Conservation (phyloP, 2,797 vertebrate genomes). For the Morus bassanus region DNA sequence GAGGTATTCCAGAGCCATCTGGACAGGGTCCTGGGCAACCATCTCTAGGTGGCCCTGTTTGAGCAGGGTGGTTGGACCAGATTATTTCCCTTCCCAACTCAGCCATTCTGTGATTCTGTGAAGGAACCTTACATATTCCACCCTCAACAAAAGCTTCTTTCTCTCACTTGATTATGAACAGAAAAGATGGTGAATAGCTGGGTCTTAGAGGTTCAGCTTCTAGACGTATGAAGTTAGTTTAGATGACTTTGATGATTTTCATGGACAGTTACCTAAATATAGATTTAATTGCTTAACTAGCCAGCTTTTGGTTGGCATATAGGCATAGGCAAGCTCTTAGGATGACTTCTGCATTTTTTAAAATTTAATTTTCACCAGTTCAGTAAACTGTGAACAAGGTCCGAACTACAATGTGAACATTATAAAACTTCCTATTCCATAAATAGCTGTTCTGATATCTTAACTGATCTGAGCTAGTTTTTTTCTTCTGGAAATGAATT, state of each 20-base stretch:
- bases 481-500: slow-evolving; percentile 29
- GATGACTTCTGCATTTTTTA: background rate
- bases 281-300: background rate
- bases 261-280: background rate
- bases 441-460: background rate
- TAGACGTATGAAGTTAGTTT: background rate
- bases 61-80: rapidly evolving
- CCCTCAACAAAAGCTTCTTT: background rate
- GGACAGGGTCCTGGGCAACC: background rate
- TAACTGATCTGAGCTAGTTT: background rate
- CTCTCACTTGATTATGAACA: background rate
- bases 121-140: background rate
- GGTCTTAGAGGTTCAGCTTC: background rate
- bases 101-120: background rate
- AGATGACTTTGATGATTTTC: background rate
- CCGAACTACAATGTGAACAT: background rate
- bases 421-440: background rate
- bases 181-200: background rate
- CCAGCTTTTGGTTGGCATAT: background rate
- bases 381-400: background rate
- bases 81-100: background rate
- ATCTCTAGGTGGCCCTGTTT: background rate
- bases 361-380: background rate
- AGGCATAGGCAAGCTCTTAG: background rate
- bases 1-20: background rate